Base-by-base conservation (phyloP, 2,113 vertebrate species). In the Heteronetta atricapilla region DNA sequence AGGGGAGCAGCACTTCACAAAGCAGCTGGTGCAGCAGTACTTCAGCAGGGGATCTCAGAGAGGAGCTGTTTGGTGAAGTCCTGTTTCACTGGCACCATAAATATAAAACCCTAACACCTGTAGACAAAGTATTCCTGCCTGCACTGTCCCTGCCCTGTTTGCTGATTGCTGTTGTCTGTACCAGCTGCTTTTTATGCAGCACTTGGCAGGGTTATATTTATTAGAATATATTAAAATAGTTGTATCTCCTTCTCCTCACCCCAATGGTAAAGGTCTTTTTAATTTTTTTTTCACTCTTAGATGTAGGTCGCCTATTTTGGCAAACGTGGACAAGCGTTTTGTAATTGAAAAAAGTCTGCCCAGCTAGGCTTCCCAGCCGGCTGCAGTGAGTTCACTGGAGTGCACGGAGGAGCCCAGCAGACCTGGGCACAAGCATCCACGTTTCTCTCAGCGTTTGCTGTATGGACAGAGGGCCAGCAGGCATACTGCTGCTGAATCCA, bases 221-320 rank as follows among this genome's bases (percentile, higher is more conserved):
- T 80, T 64, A 74, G 48, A 60, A 34, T 38, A 52, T 29, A 58
- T 40, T 10, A 80, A 70, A 90, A 6, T 5, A 56, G 58, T n/a
- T 69, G 53, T 44, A 69, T 31, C 7, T 42, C 4, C 10, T 29
- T 16, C 11, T 10, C 23, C 20, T 12, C 7, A 52, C 50, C 50
- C 50, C 44, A 23, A 18, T 25, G 42, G 40, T 53, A n/a, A 33
- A 40, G 38, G 17, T 50, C 21, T 25, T 50, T 22, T 50, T 15
- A 22, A 11, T 14, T 42, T 19, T 31, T 19, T 31, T 46, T 31
- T 6, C 11, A 31, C n/a, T 74, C 11, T 77, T 68, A 77, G 88
- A 91, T 86, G 58, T 94, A 84, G 94, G 94, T 93, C 90, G 88
- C 64, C 59, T n/a, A 5, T 84, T 88, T 68, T 93, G 73, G 80